Evolutionary conservation across 2,113 vertebrate species (phyloP).

Genomic region (Electrona antarctica): DNA sequence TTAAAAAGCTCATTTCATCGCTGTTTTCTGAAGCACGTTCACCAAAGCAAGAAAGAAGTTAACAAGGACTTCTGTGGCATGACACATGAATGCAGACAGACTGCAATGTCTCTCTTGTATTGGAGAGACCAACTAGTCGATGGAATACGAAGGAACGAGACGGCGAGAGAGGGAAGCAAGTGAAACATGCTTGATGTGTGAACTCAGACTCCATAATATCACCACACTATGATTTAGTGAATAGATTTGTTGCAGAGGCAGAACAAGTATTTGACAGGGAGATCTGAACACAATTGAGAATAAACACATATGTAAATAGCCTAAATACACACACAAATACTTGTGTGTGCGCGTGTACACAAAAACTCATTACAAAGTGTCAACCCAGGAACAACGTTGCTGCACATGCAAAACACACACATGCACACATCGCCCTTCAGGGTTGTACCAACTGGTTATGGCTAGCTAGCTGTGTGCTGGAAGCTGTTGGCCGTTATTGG

Average conservation of each 20-base stretch:
- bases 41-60: slow-evolving; percentile 36
- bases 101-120: slow-evolving; percentile 4
- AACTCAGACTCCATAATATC: slow-evolving; percentile 41
- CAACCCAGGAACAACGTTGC: slow-evolving; percentile 15
- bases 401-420: slow-evolving; percentile 31
- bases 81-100: not conserved
- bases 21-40: slow-evolving; percentile 37
- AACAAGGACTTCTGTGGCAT: slow-evolving; percentile 40
- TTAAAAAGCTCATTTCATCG: slow-evolving; percentile 45
- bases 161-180: slow-evolving; percentile 26
- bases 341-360: not conserved
- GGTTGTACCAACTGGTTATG: slow-evolving; percentile 55
- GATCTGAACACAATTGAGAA: slow-evolving; percentile 28
- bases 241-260: slow-evolving; percentile 23
- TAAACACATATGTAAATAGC: slow-evolving; percentile 8
- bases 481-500: slow-evolving; percentile 54
- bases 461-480: slow-evolving; percentile 49
- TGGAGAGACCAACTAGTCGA: slow-evolving; percentile 4
- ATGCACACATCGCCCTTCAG: slow-evolving; percentile 46
- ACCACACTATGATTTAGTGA: slow-evolving; percentile 38
- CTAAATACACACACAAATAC: slow-evolving; percentile 1
- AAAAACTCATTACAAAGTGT: slow-evolving; percentile 13
- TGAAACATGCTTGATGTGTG: slow-evolving; percentile 43
- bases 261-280: slow-evolving; percentile 30
- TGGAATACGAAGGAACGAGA: not conserved